phyloP scores from a whole-genome alignment of 1,140 invertebrate genomes.

The Drosophila paulistorum region DNA sequence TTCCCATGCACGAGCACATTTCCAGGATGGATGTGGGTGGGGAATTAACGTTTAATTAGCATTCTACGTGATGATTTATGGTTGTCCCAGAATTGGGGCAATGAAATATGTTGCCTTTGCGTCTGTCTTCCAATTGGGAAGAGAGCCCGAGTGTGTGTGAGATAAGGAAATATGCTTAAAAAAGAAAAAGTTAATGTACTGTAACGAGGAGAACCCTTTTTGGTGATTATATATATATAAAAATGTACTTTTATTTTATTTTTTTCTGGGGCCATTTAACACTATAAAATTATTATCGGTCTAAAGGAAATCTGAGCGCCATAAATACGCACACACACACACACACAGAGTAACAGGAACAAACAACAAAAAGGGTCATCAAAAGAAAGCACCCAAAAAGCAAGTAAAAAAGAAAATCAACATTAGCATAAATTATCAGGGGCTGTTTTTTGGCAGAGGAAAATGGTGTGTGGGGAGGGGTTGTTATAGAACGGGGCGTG shows the following conservation, averaged over 20 bases:
- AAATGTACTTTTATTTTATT: conserved; percentile 51
- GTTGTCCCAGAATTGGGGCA: neutral
- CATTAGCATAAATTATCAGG: conserved; percentile 69
- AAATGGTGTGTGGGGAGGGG: neutral
- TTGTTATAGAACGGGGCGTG: conserved; percentile 24
- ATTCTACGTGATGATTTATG: conserved; percentile 70
- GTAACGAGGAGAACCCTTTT: conserved; percentile 44
- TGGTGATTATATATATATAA: conserved; percentile 22
- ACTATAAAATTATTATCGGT: conserved; percentile 79
- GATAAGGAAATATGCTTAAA: conserved; percentile 77
- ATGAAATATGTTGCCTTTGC: conserved; percentile 60
- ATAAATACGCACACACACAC: neutral
- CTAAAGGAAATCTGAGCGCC: conserved; percentile 30
- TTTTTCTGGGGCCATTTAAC: conserved; percentile 65
- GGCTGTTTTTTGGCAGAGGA: neutral
- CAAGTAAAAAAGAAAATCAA: conserved; percentile 10
- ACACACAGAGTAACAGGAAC: neutral
- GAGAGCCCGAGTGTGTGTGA: conserved; percentile 36
- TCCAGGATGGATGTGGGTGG: neutral
- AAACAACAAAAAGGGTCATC: conserved; percentile 28
- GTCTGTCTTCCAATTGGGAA: conserved; percentile 5
- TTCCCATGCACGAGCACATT: conserved; percentile 6
- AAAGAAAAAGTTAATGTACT: conserved; percentile 74
- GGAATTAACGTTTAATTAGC: conserved; percentile 62
- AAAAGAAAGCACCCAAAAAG: conserved; percentile 19